Percentiles rank a stretch among this genome's conserved stretches.
These are phyloP conservation scores for Polyploca ridens DNA, from an alignment of 2,888 invertebrate species.

Conservation along the genomic window DNA sequence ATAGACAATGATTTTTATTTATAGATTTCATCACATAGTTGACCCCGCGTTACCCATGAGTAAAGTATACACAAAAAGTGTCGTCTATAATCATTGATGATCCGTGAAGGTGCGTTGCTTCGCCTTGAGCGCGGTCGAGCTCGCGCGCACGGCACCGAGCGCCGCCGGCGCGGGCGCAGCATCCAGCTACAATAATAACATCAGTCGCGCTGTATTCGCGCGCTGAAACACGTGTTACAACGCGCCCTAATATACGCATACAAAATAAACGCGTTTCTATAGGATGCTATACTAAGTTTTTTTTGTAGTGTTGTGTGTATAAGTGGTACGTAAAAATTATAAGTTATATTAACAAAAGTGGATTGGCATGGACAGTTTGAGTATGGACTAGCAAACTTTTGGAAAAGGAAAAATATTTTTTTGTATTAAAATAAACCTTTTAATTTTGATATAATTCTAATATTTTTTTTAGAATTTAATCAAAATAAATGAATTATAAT, in stretches of 20 bases:
- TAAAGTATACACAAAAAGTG: conserved; percentile 5
- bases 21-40: neutral
- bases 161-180: conserved; percentile 27
- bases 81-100: conserved; percentile 9
- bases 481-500: no score
- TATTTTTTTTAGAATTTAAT: no score
- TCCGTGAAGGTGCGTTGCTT: conserved; percentile 20
- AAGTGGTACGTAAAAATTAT: conserved; percentile 7
- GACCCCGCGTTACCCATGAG: neutral
- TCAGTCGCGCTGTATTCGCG: conserved; percentile 55
- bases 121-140: conserved; percentile 31
- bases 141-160: conserved; percentile 37
- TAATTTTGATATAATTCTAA: no score
- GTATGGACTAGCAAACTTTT: neutral
- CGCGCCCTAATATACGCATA: conserved; percentile 24
- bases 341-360: neutral
- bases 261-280: neutral
- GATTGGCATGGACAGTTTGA: neutral
- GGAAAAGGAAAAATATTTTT: no score
- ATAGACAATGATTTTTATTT: no score
- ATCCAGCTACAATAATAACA: conserved; percentile 28
- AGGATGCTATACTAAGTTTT: neutral
- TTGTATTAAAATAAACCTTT: no score
- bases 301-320: conserved; percentile 4
- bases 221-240: conserved; percentile 49